Base-by-base conservation (phyloP, 2,113 vertebrate genomes). In the Cromileptes altivelis region DNA sequence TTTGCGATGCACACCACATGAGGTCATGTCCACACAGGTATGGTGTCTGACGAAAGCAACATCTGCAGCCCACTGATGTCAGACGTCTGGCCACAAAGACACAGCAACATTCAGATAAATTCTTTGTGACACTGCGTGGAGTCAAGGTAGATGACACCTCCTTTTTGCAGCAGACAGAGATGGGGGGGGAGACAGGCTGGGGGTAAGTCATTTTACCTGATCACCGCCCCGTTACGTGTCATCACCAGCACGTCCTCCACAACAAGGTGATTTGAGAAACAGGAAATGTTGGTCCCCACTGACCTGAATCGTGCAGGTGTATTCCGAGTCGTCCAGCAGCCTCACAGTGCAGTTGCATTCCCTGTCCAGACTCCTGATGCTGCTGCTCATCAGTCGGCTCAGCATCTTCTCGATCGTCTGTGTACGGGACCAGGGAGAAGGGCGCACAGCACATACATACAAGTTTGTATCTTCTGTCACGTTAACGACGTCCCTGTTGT, bases 291-390 rank as follows among this genome's bases (percentile, higher is more conserved):
- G 73, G 18, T 61, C 76, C 74, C 78, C 84, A 91, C 93, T 94
- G 90, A 95, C 94, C 94, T 94, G 93, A 50, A 99, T 96, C 85
- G 96, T 98, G 96, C 98, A 99, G 95, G 97, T 97, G 95, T 98
- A 98, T 94, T 99, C 98, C 93, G 97, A 97, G 91, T 99, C 98
- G 95, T 99, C 98, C 96, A 99, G 96, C 93, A 99, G 97, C 90
- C 98, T 93, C 92, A 99, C 98, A 17, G 98, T 99, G 95, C 98
- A 99, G 95, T 96, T 96, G 95, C 95, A 97, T 91, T 98, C 97
- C 93, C 97, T 94, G 89, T 98, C 98, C 95, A 99, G 97, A 95
- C 94, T 98, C 96, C 97, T 95, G 96, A 97, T 97, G 96, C 98
- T 99, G 95, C 97, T 97, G 94, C 97, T 98, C 97, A 98, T 96